These are phyloP conservation scores for Nematopogon swammerdamellus DNA, from an alignment of 2,888 invertebrate genomes.

Conservation along the genomic window DNA sequence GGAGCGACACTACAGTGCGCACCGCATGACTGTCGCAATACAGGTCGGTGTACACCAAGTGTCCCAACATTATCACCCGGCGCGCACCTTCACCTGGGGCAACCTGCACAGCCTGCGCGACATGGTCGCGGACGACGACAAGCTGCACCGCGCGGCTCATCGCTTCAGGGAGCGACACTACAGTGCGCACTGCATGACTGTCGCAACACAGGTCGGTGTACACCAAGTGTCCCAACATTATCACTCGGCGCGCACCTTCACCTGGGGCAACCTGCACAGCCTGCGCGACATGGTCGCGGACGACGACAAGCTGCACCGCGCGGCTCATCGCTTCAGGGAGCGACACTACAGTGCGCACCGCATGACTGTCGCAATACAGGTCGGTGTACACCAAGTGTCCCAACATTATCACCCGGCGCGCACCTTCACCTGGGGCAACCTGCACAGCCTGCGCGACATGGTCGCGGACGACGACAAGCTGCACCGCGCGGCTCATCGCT, in stretches of 20 bases:
- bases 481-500: conserved; percentile 68
- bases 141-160: conserved; percentile 66
- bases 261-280: conserved; percentile 55
- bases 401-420: conserved; percentile 69
- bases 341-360: conserved; percentile 82
- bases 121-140: conserved; percentile 61
- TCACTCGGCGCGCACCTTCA: conserved; percentile 12
- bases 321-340: conserved; percentile 70
- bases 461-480: conserved; percentile 63
- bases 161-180: conserved; percentile 77
- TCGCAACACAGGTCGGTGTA: conserved; percentile 83
- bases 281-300: conserved; percentile 63
- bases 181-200: conserved; percentile 83
- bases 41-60: no score
- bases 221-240: no score
- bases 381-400: no score
- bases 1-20: conserved; percentile 76
- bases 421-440: conserved; percentile 85
- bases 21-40: conserved; percentile 83
- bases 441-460: conserved; percentile 67
- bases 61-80: no score
- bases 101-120: conserved; percentile 70
- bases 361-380: conserved; percentile 85
- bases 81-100: conserved; percentile 1
- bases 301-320: conserved; percentile 64